Evolutionary conservation across 2,888 invertebrate species (phyloP).

Genomic region (Blastobasis adustella): DNA sequence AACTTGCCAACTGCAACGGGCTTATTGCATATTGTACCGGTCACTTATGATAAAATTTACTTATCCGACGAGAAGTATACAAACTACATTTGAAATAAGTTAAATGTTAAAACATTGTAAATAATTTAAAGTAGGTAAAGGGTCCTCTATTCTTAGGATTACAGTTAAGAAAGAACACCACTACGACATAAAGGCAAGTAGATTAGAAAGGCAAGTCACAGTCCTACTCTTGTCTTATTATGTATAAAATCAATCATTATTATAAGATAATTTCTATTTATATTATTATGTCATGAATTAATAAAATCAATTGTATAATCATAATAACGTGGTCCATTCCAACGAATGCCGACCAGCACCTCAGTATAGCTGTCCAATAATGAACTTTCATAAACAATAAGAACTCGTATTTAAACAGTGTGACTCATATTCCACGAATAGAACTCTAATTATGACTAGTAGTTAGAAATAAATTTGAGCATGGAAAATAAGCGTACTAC

Average conservation of each 20-base stretch:
- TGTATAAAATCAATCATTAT: slow-evolving; percentile 29
- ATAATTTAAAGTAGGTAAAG: slow-evolving; percentile 28
- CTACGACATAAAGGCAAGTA: slow-evolving; percentile 54
- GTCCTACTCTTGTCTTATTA: slow-evolving; percentile 39
- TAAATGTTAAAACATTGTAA: slow-evolving; percentile 27
- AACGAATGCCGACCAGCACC: slow-evolving; percentile 52
- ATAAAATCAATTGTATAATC: slow-evolving; percentile 41
- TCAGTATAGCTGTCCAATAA: slow-evolving; percentile 12
- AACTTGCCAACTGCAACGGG: neutral
- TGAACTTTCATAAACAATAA: slow-evolving; percentile 34
- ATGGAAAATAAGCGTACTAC: slow-evolving; percentile 68
- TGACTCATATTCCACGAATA: slow-evolving; percentile 50
- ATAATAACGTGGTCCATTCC: slow-evolving; percentile 39
- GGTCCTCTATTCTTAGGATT: slow-evolving; percentile 22
- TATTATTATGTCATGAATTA: slow-evolving; percentile 54
- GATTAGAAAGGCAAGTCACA: slow-evolving; percentile 59
- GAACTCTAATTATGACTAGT: slow-evolving; percentile 68
- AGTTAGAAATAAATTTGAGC: slow-evolving; percentile 70
- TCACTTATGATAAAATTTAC: slow-evolving; percentile 9
- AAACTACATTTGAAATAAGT: slow-evolving; percentile 26
- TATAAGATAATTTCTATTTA: slow-evolving; percentile 21
- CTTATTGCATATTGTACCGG: neutral
- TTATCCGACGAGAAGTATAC: slow-evolving; percentile 21
- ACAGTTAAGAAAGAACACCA: slow-evolving; percentile 6
- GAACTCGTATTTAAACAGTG: slow-evolving; percentile 37